Base-by-base conservation (phyloP, 2,113 vertebrate species). In the Fulmarus glacialis region DNA sequence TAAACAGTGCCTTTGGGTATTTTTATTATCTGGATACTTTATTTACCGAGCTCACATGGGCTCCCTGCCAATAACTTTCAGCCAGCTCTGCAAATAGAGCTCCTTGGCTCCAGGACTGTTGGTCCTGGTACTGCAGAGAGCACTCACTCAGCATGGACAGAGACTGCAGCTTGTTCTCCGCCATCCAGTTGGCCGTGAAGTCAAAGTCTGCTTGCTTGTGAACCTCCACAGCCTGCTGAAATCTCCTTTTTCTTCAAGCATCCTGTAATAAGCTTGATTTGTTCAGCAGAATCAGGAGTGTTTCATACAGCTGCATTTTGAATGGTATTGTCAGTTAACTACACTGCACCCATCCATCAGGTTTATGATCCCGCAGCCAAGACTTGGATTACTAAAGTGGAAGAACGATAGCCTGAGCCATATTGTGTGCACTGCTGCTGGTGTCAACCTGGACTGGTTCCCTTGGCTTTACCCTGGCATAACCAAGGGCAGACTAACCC, bases 1-100 rank as follows among this genome's bases (percentile, higher is more conserved):
- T 82, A 93, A 96, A 79, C 79, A n/a, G 71, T 74, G 84, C 91
- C 94, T 97, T 95, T 88, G 96, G 94, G 94, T 96, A 91, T 96
- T 96, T 97, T 97, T 97, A 94, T 97, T 97, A 94, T 96, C 95
- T 93, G 84, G 94, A 80, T 97, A 94, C 91, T 97, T 96, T 96
- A 97, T 97, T 97, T 96, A 97, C 97, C 20, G 53, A 96, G 93
- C 82, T 88, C 67, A 36, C 34, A 5, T 63, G 89, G 96, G 96
- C 91, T 93, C 29, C 43, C 75, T 96, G 96, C 97, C 95, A 94
- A 67, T 81, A 84, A 87, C 87, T 96, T 90, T 94, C 81, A 94
- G 95, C 87, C 95, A 97, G 89, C 91, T 95, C 91, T 97, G 95
- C 96, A 97, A 97, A 97, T 93, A 96, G 74, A 96, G 95, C 74